Evolutionary conservation across 2,797 vertebrate species (phyloP).

Genomic region (Monodelphis domestica): DNA sequence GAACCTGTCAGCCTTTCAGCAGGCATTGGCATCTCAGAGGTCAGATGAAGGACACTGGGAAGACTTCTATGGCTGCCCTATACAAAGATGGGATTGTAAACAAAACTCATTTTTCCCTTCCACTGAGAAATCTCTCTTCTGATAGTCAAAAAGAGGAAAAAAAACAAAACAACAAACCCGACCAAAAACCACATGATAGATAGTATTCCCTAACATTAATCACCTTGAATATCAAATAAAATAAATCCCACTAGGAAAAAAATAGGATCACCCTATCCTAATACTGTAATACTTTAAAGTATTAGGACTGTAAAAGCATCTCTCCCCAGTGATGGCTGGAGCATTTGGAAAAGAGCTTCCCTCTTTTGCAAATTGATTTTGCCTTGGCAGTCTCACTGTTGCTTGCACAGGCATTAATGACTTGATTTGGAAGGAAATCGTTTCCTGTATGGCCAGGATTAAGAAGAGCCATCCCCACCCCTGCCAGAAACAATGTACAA

Average conservation of each 20-base stretch:
- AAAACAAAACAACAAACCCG: background rate
- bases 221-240: constrained; percentile 61
- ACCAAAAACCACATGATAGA: constrained; percentile 34
- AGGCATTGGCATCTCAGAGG: constrained; percentile 41
- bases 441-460: constrained; percentile 66
- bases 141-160: constrained; percentile 38
- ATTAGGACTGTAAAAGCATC: constrained; percentile 65
- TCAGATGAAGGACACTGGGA: constrained; percentile 68
- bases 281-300: constrained; percentile 69
- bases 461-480: constrained; percentile 67
- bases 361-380: constrained; percentile 73
- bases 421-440: constrained; percentile 66
- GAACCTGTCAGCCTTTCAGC: background rate
- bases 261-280: constrained; percentile 63
- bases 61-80: constrained; percentile 45
- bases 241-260: constrained; percentile 68
- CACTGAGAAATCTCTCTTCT: constrained; percentile 55
- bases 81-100: constrained; percentile 14
- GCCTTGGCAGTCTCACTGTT: constrained; percentile 56
- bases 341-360: constrained; percentile 60
- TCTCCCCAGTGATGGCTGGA: constrained; percentile 50
- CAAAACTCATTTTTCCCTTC: constrained; percentile 29
- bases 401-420: constrained; percentile 78
- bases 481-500: constrained; percentile 60
- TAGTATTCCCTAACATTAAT: constrained; percentile 62